phyloP scores from a whole-genome alignment of 2,888 invertebrate species.

The Spilarctia lutea region DNA sequence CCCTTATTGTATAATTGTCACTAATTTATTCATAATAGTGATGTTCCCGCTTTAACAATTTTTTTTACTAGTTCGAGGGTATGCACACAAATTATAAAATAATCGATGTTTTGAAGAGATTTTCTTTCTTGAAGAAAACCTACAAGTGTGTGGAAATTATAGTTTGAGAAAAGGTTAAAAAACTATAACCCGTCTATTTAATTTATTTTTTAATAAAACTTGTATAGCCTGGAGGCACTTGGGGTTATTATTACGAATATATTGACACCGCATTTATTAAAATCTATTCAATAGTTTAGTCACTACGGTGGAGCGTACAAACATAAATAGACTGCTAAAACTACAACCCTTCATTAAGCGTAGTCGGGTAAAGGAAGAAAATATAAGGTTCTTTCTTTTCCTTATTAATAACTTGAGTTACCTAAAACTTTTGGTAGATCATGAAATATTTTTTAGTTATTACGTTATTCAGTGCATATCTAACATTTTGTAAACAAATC shows the following conservation, averaged over 20 bases:
- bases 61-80: not conserved
- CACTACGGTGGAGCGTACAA: too few relatives aligned
- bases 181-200: too few relatives aligned
- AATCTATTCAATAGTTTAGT: too few relatives aligned
- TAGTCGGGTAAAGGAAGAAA: too few relatives aligned
- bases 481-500: not conserved
- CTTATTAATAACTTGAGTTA: not conserved
- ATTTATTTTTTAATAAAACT: too few relatives aligned
- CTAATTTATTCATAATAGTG: slow-evolving; percentile 3
- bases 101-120: not conserved
- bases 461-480: too few relatives aligned
- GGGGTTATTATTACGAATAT: not conserved
- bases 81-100: not conserved
- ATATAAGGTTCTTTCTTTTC: not conserved
- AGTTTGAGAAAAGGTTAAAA: not conserved
- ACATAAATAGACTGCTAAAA: too few relatives aligned
- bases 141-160: not conserved
- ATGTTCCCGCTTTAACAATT: not conserved
- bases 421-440: too few relatives aligned
- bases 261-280: too few relatives aligned
- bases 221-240: not conserved
- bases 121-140: not conserved
- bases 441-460: too few relatives aligned
- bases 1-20: slow-evolving; percentile 11
- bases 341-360: too few relatives aligned